Percentiles rank a stretch among this genome's conserved stretches.
Evolutionary conservation across 2,113 vertebrate genomes (phyloP).

Genomic region (Beaufortia kweichowensis): DNA sequence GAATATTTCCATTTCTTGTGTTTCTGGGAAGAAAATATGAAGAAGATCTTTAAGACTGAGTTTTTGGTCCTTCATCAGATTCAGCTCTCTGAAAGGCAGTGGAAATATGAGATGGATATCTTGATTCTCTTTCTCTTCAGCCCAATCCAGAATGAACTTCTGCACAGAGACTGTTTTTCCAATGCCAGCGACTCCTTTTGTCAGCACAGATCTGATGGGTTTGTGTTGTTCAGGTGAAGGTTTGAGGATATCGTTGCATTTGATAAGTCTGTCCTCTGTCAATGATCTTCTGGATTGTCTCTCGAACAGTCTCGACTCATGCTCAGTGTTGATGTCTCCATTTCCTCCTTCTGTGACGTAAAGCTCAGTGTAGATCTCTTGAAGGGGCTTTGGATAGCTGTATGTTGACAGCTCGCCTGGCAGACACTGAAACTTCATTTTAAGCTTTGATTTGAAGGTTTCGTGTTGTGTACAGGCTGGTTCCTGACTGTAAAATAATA

Average conservation of each 20-base stretch:
- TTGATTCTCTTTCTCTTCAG: background rate
- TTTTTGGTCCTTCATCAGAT: background rate
- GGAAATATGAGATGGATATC: background rate
- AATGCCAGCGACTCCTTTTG: constrained; percentile 32
- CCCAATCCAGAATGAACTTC: constrained; percentile 28
- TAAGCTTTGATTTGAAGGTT: too few species aligned
- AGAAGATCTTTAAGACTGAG: background rate
- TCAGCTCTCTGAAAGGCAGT: constrained; percentile 30
- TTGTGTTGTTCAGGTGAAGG: background rate
- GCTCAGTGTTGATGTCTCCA: constrained; percentile 1
- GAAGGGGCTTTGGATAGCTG: too few species aligned
- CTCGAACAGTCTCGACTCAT: constrained; percentile 28
- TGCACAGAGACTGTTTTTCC: constrained; percentile 23
- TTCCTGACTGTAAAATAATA: too few species aligned
- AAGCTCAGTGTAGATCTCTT: constrained; percentile 29
- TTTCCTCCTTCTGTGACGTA: constrained; percentile 12
- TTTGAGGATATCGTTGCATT: constrained; percentile 1
- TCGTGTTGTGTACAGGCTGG: too few species aligned
- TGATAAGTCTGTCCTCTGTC: background rate
- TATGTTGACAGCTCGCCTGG: too few species aligned
- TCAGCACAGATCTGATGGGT: constrained; percentile 1
- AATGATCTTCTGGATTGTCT: background rate
- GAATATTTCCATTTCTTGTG: background rate
- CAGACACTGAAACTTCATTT: too few species aligned
- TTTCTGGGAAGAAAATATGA: background rate